Conservation (phyloP, 2,888 invertebrate species). For the Cryptocheilus praepositus region DNA sequence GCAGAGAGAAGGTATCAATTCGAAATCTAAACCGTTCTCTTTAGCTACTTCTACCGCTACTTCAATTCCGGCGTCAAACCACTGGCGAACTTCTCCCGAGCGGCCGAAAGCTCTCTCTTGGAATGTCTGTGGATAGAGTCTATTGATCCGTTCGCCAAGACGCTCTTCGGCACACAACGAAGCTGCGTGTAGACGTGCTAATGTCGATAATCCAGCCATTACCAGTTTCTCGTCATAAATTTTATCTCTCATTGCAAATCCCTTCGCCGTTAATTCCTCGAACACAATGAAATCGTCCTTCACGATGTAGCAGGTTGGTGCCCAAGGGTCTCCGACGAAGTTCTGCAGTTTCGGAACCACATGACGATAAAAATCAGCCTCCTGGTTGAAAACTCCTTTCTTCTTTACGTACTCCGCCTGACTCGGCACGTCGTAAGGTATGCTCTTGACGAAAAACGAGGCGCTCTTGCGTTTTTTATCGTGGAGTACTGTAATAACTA, state of each 20-base stretch:
- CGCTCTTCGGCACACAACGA: constrained; percentile 64
- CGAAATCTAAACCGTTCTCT: constrained; percentile 46
- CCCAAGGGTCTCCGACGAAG: constrained; percentile 56
- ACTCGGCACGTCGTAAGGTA: constrained; percentile 76
- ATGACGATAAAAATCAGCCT: constrained; percentile 74
- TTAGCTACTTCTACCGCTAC: constrained; percentile 57
- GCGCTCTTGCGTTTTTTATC: constrained; percentile 36
- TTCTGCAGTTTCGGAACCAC: constrained; percentile 71
- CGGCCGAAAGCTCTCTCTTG: constrained; percentile 52
- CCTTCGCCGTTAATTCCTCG: constrained; percentile 70
- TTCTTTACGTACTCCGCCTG: constrained; percentile 76
- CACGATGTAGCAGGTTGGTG: constrained; percentile 67
- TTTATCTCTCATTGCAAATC: constrained; percentile 57
- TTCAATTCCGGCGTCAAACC: constrained; percentile 57
- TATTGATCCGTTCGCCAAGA: constrained; percentile 53
- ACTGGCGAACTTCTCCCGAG: constrained; percentile 43
- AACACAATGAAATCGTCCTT: constrained; percentile 68
- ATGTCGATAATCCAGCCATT: constrained; percentile 53
- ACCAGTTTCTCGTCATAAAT: constrained; percentile 57
- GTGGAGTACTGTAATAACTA: constrained; percentile 34
- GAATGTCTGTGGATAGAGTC: constrained; percentile 57
- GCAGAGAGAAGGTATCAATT: constrained; percentile 43
- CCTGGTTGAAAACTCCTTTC: constrained; percentile 76
- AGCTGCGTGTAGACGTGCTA: constrained; percentile 66
- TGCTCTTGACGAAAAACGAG: constrained; percentile 79